Base-by-base conservation (phyloP, 2,797 vertebrate species). In the Synaphobranchus kaupii region DNA sequence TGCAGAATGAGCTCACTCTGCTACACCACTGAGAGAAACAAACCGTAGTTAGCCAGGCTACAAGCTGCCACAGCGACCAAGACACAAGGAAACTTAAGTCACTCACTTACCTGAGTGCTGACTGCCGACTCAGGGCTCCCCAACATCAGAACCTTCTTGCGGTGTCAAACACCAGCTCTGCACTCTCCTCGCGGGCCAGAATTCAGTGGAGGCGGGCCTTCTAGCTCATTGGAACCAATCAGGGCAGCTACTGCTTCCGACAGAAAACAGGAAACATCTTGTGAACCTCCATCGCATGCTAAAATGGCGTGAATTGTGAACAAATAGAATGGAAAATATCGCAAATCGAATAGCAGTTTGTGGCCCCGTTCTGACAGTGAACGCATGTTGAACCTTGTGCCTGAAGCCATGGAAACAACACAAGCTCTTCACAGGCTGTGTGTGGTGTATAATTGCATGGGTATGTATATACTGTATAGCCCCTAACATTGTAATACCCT, bases 91-190 rank as follows among this genome's bases (percentile, higher is more conserved):
- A 52, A 48, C n/a, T 8, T 28, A 34, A 4, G 71, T 13, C 31
- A 56, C 39, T 87, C 52, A 78, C 83, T 84, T n/a, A 87, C 86
- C 86, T 87, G 39, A 84, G 15, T 84, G 31, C 52, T 76, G 68
- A 8, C 66, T 48, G 63, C 31, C 54, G 54, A 58, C 68, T 31
- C 86, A 84, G 39, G 52, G 52, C 50, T 48, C 63, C 86, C 63
- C 82, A 71, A 84, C 66, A 73, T 85, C 47, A 52, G 84, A 85
- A 17, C n/a, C 84, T 44, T 48, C 44, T 73, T 48, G 84, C 22
- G 28, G 60, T 85, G 63, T 60, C 48, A 52, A 85, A 73, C 63
- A 73, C 63, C 56, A 66, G 84, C 20, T 44, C 48, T 47, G 84
- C 47, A 28, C 60, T 71, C 39, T 85, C 39, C 58, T 28, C 50